These are phyloP conservation scores for Scaptomyza flava DNA, from an alignment of 2,888 invertebrate species.

Conservation along the genomic window DNA sequence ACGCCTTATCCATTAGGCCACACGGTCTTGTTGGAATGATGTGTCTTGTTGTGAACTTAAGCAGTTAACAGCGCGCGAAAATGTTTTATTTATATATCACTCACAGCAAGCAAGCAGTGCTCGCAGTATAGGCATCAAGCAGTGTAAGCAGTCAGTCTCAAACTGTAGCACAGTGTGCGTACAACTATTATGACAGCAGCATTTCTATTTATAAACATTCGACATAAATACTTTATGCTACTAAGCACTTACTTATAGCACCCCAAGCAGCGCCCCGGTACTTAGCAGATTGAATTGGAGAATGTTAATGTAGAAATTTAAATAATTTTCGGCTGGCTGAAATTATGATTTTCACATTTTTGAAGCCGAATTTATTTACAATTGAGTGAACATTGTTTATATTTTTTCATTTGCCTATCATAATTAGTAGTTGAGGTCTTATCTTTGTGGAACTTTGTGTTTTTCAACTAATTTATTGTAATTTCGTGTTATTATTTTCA, in stretches of 20 bases:
- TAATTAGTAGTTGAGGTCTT: not conserved
- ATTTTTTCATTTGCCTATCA: slow-evolving; percentile 9
- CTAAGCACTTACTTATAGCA: slow-evolving; percentile 17
- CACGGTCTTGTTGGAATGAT: slow-evolving; percentile 55
- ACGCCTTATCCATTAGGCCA: slow-evolving; percentile 73
- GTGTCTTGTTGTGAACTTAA: slow-evolving; percentile 37
- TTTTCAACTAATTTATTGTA: too few relatives aligned
- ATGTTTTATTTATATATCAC: slow-evolving; percentile 9
- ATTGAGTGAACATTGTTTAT: not conserved
- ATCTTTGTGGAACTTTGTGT: not conserved
- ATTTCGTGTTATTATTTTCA: too few relatives aligned
- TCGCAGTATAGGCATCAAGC: slow-evolving; percentile 25
- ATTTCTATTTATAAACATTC: slow-evolving; percentile 43
- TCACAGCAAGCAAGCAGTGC: slow-evolving; percentile 45
- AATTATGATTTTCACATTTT: not conserved
- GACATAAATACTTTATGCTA: slow-evolving; percentile 35
- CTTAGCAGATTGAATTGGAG: slow-evolving; percentile 25
- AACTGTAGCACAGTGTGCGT: slow-evolving; percentile 31
- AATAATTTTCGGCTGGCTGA: slow-evolving; percentile 3
- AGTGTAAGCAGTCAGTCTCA: slow-evolving; percentile 18
- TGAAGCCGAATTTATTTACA: not conserved
- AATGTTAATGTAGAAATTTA: slow-evolving; percentile 33
- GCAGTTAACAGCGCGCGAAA: slow-evolving; percentile 33
- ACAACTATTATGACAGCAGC: slow-evolving; percentile 39
- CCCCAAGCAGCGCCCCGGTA: not conserved